Percentiles rank a stretch among this genome's conserved stretches.
Evolutionary conservation across 2,113 vertebrate species (phyloP).

Genomic region (Leptodactylus fuscus): DNA sequence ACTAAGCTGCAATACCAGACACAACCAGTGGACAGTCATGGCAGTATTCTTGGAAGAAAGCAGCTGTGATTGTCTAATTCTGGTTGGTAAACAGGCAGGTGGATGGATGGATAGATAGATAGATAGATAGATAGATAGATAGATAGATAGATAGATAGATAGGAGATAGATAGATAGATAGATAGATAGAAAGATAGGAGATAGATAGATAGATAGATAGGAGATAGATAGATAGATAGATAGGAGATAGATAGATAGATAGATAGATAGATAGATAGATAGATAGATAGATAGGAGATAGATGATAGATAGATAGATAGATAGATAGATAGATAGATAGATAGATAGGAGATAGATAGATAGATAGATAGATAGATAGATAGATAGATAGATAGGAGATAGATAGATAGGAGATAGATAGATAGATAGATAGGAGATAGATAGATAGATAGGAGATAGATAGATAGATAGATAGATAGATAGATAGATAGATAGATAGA

Average conservation of each 20-base stretch:
- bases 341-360: background rate
- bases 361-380: conserved; percentile 10
- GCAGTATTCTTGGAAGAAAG: too few relatives aligned
- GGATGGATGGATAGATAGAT: background rate
- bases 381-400: conserved; percentile 1
- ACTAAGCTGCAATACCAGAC: too few relatives aligned
- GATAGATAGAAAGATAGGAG: background rate
- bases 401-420: too few relatives aligned
- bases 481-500: too few relatives aligned
- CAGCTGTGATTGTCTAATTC: too few relatives aligned
- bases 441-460: too few relatives aligned
- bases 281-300: background rate
- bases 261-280: background rate
- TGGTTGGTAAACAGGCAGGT: too few relatives aligned
- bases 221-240: background rate
- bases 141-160: conserved; percentile 13
- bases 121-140: conserved; percentile 9
- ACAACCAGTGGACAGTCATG: too few relatives aligned
- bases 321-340: background rate
- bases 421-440: too few relatives aligned
- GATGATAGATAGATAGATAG: background rate
- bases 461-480: too few relatives aligned
- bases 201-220: background rate
- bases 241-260: background rate
- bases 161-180: conserved; percentile 3